Evolutionary conservation across 2,888 invertebrate genomes (phyloP), one percentile per base, ranked within the genome.

Genomic region (Erebia aethiops): DNA sequence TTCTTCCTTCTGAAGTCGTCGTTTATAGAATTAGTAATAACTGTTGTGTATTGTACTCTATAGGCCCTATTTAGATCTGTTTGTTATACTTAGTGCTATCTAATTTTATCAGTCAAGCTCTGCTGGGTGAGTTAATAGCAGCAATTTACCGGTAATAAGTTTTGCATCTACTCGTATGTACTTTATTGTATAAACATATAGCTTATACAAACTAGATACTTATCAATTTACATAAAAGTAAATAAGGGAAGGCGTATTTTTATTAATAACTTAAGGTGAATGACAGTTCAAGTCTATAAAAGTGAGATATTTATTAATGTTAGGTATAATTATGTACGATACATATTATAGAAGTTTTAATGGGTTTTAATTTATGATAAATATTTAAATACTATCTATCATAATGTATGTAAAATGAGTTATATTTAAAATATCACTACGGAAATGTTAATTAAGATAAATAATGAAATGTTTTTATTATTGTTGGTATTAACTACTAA

Each of bases 31-130:
- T 35, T 35, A 58, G 9, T 58, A 58, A 41, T 58, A 41, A 56
- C 11, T 56, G 21, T 71, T 14, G 16, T 13, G 41, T 21, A 35
- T 66, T 56, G 26, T 63, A 60, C 60, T 65, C 54, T 52, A 18
- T 62, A 18, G 10, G 57, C 54, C 2, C 51, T 26, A 43, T 60
- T 68, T 64, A 66, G 60, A 18, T 46, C 41, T 69, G 62, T 71
- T 71, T 71, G 65, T 66, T 69, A 56, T 54, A 49, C 41, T 58
- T 52, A 60, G 7, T 16, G 66, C 63, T 71, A 72, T 66, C 69
- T 43, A 11, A 51, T 51, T 52, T 71, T 74, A 74, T 70, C 71
- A 68, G 74, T 74, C 71, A 74, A 61, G 74, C 71, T 74, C 49
- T 61, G 57, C 71, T 70, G 63, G 61, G 18, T 67, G 41, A 68